Evolutionary conservation across 2,797 vertebrate genomes (phyloP), one percentile per base, ranked within the genome.

Genomic region (Ctenopoma kingsleyae): DNA sequence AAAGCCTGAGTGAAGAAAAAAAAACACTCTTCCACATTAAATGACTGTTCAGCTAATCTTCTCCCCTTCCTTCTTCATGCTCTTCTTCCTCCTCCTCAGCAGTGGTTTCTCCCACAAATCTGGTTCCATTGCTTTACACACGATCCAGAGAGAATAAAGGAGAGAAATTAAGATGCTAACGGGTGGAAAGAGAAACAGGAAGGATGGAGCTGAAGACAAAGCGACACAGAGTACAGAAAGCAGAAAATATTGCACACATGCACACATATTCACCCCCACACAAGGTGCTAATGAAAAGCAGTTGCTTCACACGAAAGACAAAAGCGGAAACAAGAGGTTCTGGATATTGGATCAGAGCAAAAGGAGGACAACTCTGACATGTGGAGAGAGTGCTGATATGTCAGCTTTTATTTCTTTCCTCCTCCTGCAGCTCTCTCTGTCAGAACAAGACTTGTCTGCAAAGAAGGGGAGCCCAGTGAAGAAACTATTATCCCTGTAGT

Each of bases 311-410:
- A 43, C 67, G 32, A 43, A 47, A 56, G 25, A 54, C 36, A 43
- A 53, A 60, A 54, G 59, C 13, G 49, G 71, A 69, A 83, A 78
- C 40, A 78, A 71, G 61, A 66, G 70, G 52, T 80, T 75, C 27
- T 77, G 68, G 74, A 78, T 80, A 67, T 64, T 78, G 67, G 40
- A 76, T 80, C 8, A 52, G 71, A 74, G 76, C 66, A 81, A 76
- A 83, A 71, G 12, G 59, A 87, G 85, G 80, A 80, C 80, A 83
- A 67, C 55, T 75, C 76, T 84, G 79, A 83, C 81, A 78, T 87
- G 76, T 78, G 70, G 71, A 84, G 63, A 84, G 74, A 71, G 56
- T 82, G 79, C 71, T 79, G 76, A 87, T 84, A 64, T 81, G 87
- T 88, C 86, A 78, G 78, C 79, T 81, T 83, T 82, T 72, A 71